Percentiles rank a stretch among this genome's conserved stretches.
Conservation (phyloP, 2,797 vertebrate genomes). For the Sebastes paucispinis region DNA sequence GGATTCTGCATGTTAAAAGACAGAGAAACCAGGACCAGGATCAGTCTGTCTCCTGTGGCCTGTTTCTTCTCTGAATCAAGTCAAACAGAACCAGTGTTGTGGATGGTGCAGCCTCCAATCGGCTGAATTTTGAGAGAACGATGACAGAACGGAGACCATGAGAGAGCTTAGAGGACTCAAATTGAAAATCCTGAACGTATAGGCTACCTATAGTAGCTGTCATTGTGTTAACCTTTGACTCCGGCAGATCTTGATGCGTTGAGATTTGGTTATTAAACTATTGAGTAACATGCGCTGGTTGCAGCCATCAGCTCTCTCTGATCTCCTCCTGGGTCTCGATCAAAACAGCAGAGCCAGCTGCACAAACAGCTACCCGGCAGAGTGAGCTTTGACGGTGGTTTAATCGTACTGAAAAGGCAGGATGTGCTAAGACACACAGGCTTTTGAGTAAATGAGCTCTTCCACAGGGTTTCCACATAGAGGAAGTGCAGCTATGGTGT, state of each 20-base stretch:
- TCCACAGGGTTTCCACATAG: constrained; percentile 51
- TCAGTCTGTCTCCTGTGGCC: constrained; percentile 34
- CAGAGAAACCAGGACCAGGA: constrained; percentile 55
- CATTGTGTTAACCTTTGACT: constrained; percentile 33
- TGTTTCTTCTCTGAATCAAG: constrained; percentile 52
- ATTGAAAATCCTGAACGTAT: constrained; percentile 5
- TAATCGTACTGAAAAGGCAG: constrained; percentile 56
- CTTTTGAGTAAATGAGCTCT: constrained; percentile 56
- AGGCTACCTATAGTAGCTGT: not conserved
- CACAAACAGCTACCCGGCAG: constrained; percentile 65
- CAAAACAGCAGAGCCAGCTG: constrained; percentile 77
- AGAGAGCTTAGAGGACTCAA: constrained; percentile 31
- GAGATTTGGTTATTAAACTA: constrained; percentile 25
- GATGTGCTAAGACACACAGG: constrained; percentile 67
- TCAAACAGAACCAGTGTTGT: constrained; percentile 59
- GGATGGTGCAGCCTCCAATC: constrained; percentile 44
- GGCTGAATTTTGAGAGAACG: constrained; percentile 48
- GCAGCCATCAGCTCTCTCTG: constrained; percentile 55
- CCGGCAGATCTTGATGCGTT: not conserved
- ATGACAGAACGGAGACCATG: constrained; percentile 31
- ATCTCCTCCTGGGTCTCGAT: constrained; percentile 64
- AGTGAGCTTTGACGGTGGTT: constrained; percentile 67
- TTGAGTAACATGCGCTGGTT: constrained; percentile 7
- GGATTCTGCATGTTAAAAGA: constrained; percentile 54
- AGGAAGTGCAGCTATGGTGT: constrained; percentile 63